Evolutionary conservation across 2,113 vertebrate species (phyloP), one percentile per base, ranked within the genome.

Genomic region (Syngnathus floridae): DNA sequence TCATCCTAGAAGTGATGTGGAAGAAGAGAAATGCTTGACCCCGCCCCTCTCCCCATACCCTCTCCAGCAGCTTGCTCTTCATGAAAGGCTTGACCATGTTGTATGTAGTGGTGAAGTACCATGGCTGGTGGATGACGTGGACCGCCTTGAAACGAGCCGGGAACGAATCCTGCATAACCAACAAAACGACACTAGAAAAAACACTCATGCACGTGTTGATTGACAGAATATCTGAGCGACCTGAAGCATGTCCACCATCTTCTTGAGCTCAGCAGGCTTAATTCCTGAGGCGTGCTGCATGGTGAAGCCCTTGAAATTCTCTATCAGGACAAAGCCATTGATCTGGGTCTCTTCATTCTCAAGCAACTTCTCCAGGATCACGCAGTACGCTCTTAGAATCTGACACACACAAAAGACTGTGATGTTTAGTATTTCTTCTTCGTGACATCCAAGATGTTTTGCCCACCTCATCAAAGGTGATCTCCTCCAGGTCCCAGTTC

Each of bases 171-270:
- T 99, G 82, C 55, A 71, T 26, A 77, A 35, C 46, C 41, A 68
- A 59, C 1, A 61, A 26, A 70, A 67, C 9, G 63, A 19, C 46
- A 14, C 11, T 41, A 16, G 1, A 16, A 31, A 10, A 41, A 37
- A 16, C 31, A n/a, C 6, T 17, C 1, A 46, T 46, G 13, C 17
- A 8, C 5, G 45, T 7, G 4, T 9, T 11, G 4, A 7, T 19
- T 0, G 10, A 11, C 12, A 41, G 49, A 16, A 9, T 35, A n/a
- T 31, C 13, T 22, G 37, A 4, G 11, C 1, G 78, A 97, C 97
- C 95, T 99, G 97, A 65, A 99, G 87, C 97, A 99, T 99, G 87
- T 98, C 96, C 88, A 99, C 97, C 97, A 99, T 99, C 90, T 99
- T 99, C 88, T 94, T 96, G 62, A 99, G 94, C 74, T 98, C 95